Conservation (phyloP, 2,113 vertebrate species). For the Lucifuga dentata region DNA sequence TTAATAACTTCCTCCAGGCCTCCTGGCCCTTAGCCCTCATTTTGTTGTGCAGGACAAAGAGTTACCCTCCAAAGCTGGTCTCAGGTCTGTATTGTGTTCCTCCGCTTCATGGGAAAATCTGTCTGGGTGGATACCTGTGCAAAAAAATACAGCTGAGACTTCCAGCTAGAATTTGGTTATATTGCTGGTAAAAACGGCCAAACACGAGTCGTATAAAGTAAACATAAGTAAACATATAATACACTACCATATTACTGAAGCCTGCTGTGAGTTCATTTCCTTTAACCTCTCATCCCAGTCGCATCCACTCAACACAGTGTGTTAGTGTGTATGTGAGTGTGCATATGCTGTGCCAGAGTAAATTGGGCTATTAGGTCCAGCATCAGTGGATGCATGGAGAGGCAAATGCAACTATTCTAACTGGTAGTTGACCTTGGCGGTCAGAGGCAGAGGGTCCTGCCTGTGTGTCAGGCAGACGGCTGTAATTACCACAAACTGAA, state of each 20-base stretch:
- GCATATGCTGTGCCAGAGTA: constrained; percentile 75
- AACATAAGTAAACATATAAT: constrained; percentile 20
- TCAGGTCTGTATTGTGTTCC: constrained; percentile 49
- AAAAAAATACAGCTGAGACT: constrained; percentile 1
- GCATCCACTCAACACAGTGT: constrained; percentile 86
- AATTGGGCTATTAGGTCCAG: constrained; percentile 96
- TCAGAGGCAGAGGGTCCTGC: constrained; percentile 85
- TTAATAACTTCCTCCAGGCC: constrained; percentile 83
- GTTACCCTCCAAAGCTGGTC: constrained; percentile 57
- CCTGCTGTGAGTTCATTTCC: constrained; percentile 90
- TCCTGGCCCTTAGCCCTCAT: constrained; percentile 75
- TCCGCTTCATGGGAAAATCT: constrained; percentile 49
- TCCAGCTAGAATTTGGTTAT: too few relatives aligned
- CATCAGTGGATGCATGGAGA: constrained; percentile 90
- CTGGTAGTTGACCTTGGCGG: constrained; percentile 96
- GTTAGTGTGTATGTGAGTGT: constrained; percentile 15
- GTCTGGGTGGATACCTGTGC: constrained; percentile 46
- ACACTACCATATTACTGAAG: constrained; percentile 24
- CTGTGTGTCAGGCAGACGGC: constrained; percentile 90
- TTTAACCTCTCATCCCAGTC: constrained; percentile 95
- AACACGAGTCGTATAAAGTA: too few relatives aligned
- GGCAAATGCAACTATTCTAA: constrained; percentile 92
- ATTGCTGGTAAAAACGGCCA: too few relatives aligned
- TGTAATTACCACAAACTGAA: constrained; percentile 95
- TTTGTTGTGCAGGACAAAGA: constrained; percentile 70